Percentiles rank a stretch among this genome's conserved stretches.
Evolutionary conservation across 2,797 vertebrate genomes (phyloP).

Genomic region (Tamandua tetradactyla): DNA sequence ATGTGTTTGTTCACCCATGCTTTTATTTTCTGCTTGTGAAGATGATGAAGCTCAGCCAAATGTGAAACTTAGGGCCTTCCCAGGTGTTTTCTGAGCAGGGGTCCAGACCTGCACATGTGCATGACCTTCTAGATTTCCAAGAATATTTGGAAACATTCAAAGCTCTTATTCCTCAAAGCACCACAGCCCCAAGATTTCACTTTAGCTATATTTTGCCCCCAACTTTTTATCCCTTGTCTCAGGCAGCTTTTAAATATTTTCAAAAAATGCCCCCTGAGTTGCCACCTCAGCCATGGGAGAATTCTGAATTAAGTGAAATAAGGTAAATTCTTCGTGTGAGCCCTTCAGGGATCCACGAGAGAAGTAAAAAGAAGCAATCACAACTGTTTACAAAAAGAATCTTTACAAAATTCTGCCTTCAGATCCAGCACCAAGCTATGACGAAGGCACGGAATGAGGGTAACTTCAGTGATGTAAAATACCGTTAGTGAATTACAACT

Average conservation of each 20-base stretch:
- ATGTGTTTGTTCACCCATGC: no score
- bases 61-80: background rate
- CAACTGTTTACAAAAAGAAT: background rate
- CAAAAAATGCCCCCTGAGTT: background rate
- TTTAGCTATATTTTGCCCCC: background rate
- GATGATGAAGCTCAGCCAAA: background rate
- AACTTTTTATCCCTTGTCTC: background rate
- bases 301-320: background rate
- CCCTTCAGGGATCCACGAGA: background rate
- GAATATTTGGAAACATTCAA: background rate
- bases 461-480: background rate
- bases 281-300: background rate
- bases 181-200: background rate
- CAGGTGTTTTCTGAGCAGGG: background rate
- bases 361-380: background rate
- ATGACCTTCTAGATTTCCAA: background rate
- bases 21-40: no score
- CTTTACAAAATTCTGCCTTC: background rate
- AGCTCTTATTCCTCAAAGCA: background rate
- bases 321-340: background rate
- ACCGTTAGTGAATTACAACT: background rate
- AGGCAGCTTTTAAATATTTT: background rate
- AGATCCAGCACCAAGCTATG: background rate
- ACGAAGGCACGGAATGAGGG: fast-evolving
- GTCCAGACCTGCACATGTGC: background rate